Conservation (phyloP, 2,797 vertebrate species). For the Zalophus californianus region DNA sequence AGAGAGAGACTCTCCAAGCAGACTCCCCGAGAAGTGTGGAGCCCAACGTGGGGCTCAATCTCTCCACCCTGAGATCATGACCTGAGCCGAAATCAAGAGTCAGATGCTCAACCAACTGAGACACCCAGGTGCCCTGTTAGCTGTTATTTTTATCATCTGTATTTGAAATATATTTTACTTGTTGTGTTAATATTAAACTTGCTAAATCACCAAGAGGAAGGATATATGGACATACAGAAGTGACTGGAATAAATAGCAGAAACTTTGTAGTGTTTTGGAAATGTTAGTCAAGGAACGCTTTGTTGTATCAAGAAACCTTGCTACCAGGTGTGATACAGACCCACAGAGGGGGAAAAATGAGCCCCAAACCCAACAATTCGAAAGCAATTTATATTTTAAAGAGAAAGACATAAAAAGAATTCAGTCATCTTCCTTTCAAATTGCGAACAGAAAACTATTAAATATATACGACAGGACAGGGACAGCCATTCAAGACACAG, state of each 20-base stretch:
- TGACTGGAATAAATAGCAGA: background rate
- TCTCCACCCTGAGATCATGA: background rate
- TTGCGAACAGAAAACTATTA: constrained; percentile 11
- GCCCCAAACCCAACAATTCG: background rate
- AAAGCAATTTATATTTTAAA: constrained; percentile 45
- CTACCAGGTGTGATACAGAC: background rate
- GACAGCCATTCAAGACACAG: background rate
- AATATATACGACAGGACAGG: background rate
- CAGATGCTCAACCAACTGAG: background rate
- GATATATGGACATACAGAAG: background rate
- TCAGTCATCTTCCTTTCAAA: constrained; percentile 21
- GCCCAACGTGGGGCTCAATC: background rate
- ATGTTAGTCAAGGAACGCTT: background rate
- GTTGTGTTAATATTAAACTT: background rate
- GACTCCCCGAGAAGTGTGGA: background rate
- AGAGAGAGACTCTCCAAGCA: background rate
- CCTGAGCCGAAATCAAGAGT: background rate
- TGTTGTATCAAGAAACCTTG: background rate
- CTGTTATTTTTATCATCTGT: background rate
- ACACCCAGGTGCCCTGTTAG: background rate
- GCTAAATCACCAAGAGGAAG: background rate
- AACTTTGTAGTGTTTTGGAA: background rate
- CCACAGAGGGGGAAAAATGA: background rate
- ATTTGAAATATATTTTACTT: constrained; percentile 38
- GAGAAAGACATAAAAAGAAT: constrained; percentile 23